Conservation (phyloP, 2,113 vertebrate genomes). For the Chelonoidis abingdonii region DNA sequence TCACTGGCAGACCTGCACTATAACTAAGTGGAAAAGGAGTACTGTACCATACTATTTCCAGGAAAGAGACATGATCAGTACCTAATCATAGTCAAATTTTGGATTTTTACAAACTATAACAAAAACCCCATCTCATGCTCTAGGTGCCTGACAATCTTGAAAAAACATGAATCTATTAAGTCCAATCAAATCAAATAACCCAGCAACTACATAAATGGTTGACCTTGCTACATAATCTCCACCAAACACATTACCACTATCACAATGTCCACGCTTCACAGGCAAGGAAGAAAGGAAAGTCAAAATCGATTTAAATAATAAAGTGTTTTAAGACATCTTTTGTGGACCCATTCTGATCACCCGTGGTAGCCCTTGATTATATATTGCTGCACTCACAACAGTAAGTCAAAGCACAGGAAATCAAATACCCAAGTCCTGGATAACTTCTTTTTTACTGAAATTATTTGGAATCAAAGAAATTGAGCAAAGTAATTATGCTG, state of each 20-base stretch:
- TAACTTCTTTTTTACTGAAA: background rate
- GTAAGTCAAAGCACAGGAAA: background rate
- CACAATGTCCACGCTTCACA: background rate
- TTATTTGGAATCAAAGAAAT: background rate
- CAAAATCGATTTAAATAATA: background rate
- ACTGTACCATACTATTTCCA: background rate
- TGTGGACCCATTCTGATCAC: background rate
- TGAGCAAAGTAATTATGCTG: background rate
- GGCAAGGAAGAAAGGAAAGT: background rate
- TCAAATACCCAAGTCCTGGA: background rate
- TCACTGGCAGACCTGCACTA: background rate
- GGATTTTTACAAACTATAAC: conserved; percentile 20
- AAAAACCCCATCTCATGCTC: background rate
- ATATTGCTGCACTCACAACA: background rate
- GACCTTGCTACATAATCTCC: background rate
- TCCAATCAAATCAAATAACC: background rate
- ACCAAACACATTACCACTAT: background rate
- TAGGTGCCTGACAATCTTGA: background rate
- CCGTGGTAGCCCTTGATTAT: background rate
- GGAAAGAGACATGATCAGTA: background rate
- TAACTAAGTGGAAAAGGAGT: background rate
- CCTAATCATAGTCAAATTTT: background rate
- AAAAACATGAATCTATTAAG: background rate
- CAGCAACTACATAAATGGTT: background rate
- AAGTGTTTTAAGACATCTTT: background rate